phyloP scores from a whole-genome alignment of 2,888 invertebrate genomes.

The Cosmopolites sordidus region DNA sequence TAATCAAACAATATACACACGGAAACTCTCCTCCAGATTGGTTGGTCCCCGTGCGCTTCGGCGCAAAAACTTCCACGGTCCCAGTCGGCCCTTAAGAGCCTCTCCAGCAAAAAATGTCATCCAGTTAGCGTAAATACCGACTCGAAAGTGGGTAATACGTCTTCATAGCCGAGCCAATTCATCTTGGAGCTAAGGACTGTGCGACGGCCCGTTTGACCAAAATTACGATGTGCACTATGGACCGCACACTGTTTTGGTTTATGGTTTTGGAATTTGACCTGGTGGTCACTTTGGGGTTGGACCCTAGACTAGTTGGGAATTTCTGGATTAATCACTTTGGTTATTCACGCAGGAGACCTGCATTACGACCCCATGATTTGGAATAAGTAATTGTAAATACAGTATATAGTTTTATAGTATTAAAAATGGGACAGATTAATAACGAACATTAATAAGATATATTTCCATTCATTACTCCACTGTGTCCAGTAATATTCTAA shows the following conservation, averaged over 20 bases:
- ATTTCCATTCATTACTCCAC: too few relatives aligned
- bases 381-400: too few relatives aligned
- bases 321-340: constrained; percentile 1
- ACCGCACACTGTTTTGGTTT: constrained; percentile 19
- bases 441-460: too few relatives aligned
- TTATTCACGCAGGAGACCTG: too few relatives aligned
- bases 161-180: constrained; percentile 12
- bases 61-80: constrained; percentile 1
- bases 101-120: constrained; percentile 11
- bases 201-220: constrained; percentile 21
- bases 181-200: constrained; percentile 17
- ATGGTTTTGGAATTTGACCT: constrained; percentile 10
- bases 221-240: constrained; percentile 22
- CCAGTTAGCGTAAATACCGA: constrained; percentile 12
- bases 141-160: constrained; percentile 10
- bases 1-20: background rate
- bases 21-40: background rate
- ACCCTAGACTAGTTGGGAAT: constrained; percentile 1
- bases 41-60: background rate
- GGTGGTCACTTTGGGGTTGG: constrained; percentile 2
- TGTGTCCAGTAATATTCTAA: too few relatives aligned
- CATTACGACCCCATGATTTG: too few relatives aligned
- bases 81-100: constrained; percentile 5
- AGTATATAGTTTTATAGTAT: too few relatives aligned
- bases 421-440: too few relatives aligned